Evolutionary conservation across 2,888 invertebrate species (phyloP), one percentile per base, ranked within the genome.

Genomic region (Drosophila putrida): DNA sequence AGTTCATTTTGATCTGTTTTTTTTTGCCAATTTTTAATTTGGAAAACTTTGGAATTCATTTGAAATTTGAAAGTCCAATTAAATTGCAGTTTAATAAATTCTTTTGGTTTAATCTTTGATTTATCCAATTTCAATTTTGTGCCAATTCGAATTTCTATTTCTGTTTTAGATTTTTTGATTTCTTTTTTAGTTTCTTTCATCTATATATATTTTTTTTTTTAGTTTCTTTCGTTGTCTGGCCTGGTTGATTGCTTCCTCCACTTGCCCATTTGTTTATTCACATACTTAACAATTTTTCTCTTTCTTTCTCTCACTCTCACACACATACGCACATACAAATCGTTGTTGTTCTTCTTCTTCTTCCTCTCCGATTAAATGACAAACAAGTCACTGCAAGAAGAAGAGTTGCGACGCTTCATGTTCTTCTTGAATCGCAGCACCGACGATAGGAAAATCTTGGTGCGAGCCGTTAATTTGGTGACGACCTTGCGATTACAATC

Each of bases 371-470:
- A 11, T 90, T 90, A 92, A 78, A 92, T 92, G 66, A 91, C 92
- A 80, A 92, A 92, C 55, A 92, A 77, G 82, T 92, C 92, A 69
- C 91, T 92, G 83, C 92, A 92, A 71, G 90, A 92, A 55, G 90
- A 91, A 4, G 93, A 92, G 67, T 87, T 92, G 54, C 92, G 88
- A 3, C 92, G 86, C 57, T 90, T 91, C 49, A 91, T 89, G 63
- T 90, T 90, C 31, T 90, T 91, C 76, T 92, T 92, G 75, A 92
- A 92, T 58, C 91, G 90, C 70, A 92, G 59, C 43, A 92, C 91
- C 6, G 93, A 92, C 1, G 91, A 88, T 4, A 92, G 69, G 60
- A 92, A 92, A 4, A 91, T 83, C 77, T 91, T 92, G 33, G 92
- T 92, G 62, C 91, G 88, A 54, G 88, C 90, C 25, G 92, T 91